Base-by-base conservation (phyloP, 1,140 invertebrate genomes). In the Ganaspis sp. region DNA sequence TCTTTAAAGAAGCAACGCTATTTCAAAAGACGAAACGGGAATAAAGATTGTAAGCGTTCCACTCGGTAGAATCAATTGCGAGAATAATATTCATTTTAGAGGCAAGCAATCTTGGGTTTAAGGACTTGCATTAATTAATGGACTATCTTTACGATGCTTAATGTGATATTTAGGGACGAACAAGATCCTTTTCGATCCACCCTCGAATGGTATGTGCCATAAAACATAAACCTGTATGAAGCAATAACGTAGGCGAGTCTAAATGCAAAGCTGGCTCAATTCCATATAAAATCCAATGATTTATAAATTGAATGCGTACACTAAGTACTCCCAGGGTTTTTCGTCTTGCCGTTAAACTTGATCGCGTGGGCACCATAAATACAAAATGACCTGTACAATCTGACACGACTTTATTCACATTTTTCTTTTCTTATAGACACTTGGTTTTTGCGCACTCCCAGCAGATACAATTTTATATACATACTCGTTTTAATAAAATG, bases 221-320 rank as follows among this genome's bases (percentile, higher is more conserved):
- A 64, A 64, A 64, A 64, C 23, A 64, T 64, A 64, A 64, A 64
- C 58, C 58, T 12, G 21, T 64, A 64, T 8, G 15, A 26, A 15
- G 58, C 23, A 64, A 64, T 64, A 40, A 64, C 58, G 58, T 64
- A 29, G 58, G 58, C 26, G 58, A 64, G 26, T 70, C 77, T 85
- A 86, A 86, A 83, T 82, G 85, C 79, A 86, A 87, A 87, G 81
- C 80, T 81, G 83, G 77, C 86, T 86, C 83, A 83, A 84, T 84
- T 84, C 74, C 81, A 86, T 86, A 83, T 87, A 87, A 87, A 86
- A 85, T 80, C 71, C 75, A 29, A 71, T 81, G 82, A 87, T 87
- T 87, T 87, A 86, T 87, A 85, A 86, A 87, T 86, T 79, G 78
- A 79, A 78, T 76, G 73, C 75, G 79, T 58, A 23, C 58, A 70